A percentile compares a stretch with the other conserved stretches of the same genome.
Evolutionary conservation across 2,113 vertebrate genomes (phyloP).

Genomic region (Ctenomys sociabilis): DNA sequence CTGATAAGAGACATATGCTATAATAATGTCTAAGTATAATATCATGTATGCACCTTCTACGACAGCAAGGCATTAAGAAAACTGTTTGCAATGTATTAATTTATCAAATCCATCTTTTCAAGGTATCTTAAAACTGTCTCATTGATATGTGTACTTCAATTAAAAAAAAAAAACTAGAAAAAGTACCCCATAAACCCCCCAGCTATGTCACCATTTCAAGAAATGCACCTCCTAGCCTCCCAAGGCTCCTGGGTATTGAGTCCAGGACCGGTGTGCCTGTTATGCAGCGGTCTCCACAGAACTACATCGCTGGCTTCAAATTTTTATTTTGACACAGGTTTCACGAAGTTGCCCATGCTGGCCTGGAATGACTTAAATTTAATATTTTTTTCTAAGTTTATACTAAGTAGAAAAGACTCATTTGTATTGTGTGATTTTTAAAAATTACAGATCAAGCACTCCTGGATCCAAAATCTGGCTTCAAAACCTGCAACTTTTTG

Average conservation of each 20-base stretch:
- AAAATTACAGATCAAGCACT: constrained; percentile 80
- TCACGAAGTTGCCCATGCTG: not conserved
- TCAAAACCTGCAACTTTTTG: not conserved
- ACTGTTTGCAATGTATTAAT: no score
- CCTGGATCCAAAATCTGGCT: not conserved
- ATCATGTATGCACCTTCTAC: no score
- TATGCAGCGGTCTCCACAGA: not conserved
- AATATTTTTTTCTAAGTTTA: not conserved
- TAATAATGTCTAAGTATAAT: no score
- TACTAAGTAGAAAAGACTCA: not conserved
- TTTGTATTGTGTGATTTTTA: not conserved
- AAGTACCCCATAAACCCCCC: not conserved
- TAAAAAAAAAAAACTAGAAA: no score
- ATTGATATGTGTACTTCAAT: no score
- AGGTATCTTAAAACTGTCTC: no score
- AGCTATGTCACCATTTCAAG: not conserved
- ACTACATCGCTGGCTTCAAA: not conserved
- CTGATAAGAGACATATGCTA: no score
- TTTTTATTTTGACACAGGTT: not conserved
- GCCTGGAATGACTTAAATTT: not conserved
- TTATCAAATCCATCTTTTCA: no score
- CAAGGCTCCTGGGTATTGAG: not conserved
- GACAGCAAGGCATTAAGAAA: no score
- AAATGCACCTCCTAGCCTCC: not conserved
- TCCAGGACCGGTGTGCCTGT: not conserved